Conservation (phyloP, 1,140 invertebrate genomes). For the Zaprionus gabonicus region DNA sequence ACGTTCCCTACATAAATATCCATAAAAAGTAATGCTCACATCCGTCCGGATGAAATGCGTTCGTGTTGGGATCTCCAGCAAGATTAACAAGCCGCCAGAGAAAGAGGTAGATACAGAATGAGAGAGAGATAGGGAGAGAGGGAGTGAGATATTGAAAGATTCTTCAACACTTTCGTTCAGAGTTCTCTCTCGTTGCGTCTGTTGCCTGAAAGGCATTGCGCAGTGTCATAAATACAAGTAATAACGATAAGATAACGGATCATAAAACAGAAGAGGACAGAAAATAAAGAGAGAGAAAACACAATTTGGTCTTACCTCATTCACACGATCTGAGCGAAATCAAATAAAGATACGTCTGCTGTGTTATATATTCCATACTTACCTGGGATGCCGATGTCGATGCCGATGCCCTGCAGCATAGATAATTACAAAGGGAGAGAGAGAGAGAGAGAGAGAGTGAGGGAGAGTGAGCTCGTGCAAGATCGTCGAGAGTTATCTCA, state of each 20-base stretch:
- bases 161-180: conserved; percentile 63
- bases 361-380: conserved; percentile 22
- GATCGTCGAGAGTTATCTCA: background rate
- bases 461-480: background rate
- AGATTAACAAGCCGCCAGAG: conserved; percentile 33
- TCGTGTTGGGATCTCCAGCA: conserved; percentile 43
- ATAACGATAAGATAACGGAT: conserved; percentile 65
- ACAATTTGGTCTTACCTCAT: conserved; percentile 46
- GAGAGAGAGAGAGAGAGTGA: background rate
- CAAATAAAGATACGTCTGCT: conserved; percentile 56
- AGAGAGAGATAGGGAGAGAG: background rate
- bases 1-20: conserved; percentile 78
- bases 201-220: conserved; percentile 37
- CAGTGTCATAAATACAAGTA: conserved; percentile 64
- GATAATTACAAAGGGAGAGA: conserved; percentile 8
- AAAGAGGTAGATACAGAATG: conserved; percentile 25
- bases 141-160: conserved; percentile 18
- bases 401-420: conserved; percentile 36
- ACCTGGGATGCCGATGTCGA: conserved; percentile 48
- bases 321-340: conserved; percentile 71
- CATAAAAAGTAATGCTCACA: conserved; percentile 80
- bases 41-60: conserved; percentile 74
- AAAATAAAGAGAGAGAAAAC: conserved; percentile 29
- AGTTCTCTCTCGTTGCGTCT: conserved; percentile 32
- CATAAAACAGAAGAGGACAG: conserved; percentile 56